phyloP scores from a whole-genome alignment of 2,888 invertebrate genomes.

The Drepanosiphum platanoidis region DNA sequence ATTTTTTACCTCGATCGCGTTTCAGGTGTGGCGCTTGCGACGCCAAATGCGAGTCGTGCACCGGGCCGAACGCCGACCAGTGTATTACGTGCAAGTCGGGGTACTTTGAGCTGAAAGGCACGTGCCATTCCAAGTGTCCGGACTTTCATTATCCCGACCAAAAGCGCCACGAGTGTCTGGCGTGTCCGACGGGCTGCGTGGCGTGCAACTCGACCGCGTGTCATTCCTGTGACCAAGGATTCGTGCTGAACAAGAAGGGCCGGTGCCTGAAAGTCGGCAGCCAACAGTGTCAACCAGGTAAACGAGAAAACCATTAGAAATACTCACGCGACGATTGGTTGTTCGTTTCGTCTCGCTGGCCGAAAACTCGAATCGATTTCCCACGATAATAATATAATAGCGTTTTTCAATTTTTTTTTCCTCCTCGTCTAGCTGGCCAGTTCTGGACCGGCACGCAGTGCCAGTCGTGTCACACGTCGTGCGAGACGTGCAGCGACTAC shows the following conservation, averaged over 20 bases:
- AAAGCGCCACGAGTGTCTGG: slow-evolving; percentile 81
- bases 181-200: slow-evolving; percentile 81
- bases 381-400: neutral
- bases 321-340: too few species aligned
- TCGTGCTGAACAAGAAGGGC: slow-evolving; percentile 80
- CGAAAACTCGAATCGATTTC: too few species aligned
- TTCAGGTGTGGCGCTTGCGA: slow-evolving; percentile 81
- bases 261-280: slow-evolving; percentile 79
- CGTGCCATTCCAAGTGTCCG: slow-evolving; percentile 78
- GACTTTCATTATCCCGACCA: slow-evolving; percentile 80
- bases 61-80: slow-evolving; percentile 79
- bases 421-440: slow-evolving; percentile 71
- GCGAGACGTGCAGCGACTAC: slow-evolving; percentile 84
- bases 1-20: too few species aligned
- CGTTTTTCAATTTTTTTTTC: slow-evolving; percentile 9
- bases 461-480: slow-evolving; percentile 79
- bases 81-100: slow-evolving; percentile 84
- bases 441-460: slow-evolving; percentile 79
- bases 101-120: slow-evolving; percentile 77
- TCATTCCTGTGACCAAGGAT: slow-evolving; percentile 77
- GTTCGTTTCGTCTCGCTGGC: too few species aligned
- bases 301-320: too few species aligned
- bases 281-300: slow-evolving; percentile 76
- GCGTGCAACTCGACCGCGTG: slow-evolving; percentile 80
- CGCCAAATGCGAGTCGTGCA: slow-evolving; percentile 82